A percentile compares a stretch with the other conserved stretches of the same genome.
These are phyloP conservation scores for Anabas testudineus DNA, from an alignment of 2,797 vertebrate species.

Conservation along the genomic window DNA sequence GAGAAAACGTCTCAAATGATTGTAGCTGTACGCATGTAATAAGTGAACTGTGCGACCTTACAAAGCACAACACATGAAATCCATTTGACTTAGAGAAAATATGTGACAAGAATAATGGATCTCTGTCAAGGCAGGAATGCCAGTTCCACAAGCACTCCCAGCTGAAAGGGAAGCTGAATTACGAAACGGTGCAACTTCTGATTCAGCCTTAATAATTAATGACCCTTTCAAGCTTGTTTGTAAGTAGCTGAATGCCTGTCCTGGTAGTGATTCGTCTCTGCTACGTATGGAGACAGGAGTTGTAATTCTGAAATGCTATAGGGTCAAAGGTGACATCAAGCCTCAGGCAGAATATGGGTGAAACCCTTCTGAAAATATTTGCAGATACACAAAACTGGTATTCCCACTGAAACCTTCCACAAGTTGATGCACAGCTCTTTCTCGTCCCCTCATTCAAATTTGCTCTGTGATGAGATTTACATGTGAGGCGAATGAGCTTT, in stretches of 20 bases:
- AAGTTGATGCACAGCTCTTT: background rate
- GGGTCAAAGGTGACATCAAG: constrained; percentile 53
- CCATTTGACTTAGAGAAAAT: constrained; percentile 13
- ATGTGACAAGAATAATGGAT: constrained; percentile 32
- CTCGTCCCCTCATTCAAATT: constrained; percentile 13
- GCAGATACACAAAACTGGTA: constrained; percentile 25
- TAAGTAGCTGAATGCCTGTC: constrained; percentile 41
- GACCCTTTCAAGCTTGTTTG: constrained; percentile 39
- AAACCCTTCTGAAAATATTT: constrained; percentile 30
- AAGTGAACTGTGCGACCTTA: constrained; percentile 43
- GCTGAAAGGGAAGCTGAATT: constrained; percentile 33
- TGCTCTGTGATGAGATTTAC: constrained; percentile 24
- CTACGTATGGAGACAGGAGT: constrained; percentile 30
- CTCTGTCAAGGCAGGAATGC: constrained; percentile 36
- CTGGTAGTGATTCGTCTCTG: constrained; percentile 43
- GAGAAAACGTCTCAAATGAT: constrained; percentile 34
- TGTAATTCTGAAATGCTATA: constrained; percentile 52
- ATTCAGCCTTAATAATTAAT: constrained; percentile 60
- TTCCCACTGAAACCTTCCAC: constrained; percentile 22
- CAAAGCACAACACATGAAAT: constrained; percentile 39
- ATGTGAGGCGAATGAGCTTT: constrained; percentile 34
- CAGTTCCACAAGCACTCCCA: constrained; percentile 7
- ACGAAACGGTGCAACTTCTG: constrained; percentile 26
- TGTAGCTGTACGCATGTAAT: constrained; percentile 30
- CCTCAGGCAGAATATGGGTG: constrained; percentile 48